Percentiles rank a stretch among this genome's conserved stretches.
phyloP scores from a whole-genome alignment of 2,113 vertebrate species.

The Aegypius monachus region DNA sequence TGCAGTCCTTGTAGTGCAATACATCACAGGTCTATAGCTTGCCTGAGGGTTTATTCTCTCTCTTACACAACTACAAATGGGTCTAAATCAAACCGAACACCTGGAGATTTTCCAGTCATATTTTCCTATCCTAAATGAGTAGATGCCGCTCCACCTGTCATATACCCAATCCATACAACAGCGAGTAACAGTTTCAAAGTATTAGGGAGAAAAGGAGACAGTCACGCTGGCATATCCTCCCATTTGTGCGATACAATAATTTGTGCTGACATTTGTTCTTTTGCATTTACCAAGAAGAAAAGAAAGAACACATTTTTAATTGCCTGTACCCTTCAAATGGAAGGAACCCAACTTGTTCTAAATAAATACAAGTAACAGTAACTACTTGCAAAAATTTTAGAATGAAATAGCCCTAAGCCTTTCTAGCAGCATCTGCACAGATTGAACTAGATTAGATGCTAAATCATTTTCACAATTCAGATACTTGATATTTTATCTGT shows the following conservation, averaged over 20 bases:
- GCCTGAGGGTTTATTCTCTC: slow-evolving; percentile 24
- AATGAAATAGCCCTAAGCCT: neutral
- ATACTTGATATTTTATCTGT: slow-evolving; percentile 16
- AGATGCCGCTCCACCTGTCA: neutral
- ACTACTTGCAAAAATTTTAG: neutral
- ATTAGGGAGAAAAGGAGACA: neutral
- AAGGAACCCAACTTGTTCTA: neutral
- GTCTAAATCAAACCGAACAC: slow-evolving; percentile 36
- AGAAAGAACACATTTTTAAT: neutral
- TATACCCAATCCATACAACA: neutral
- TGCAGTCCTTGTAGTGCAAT: slow-evolving; percentile 27
- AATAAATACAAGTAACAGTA: neutral
- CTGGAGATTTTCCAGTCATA: neutral
- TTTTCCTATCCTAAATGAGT: neutral
- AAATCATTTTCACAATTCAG: slow-evolving; percentile 38
- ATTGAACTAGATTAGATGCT: slow-evolving; percentile 6
- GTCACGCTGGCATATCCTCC: neutral
- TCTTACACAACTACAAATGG: slow-evolving; percentile 2
- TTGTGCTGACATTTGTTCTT: neutral
- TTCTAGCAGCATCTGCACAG: slow-evolving; percentile 17
- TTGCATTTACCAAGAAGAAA: neutral
- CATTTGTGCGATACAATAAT: neutral
- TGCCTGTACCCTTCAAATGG: neutral
- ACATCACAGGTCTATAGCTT: slow-evolving; percentile 17
- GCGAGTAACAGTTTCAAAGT: neutral